phyloP scores from a whole-genome alignment of 1,140 invertebrate genomes.

The Philopotamus ludificatus region DNA sequence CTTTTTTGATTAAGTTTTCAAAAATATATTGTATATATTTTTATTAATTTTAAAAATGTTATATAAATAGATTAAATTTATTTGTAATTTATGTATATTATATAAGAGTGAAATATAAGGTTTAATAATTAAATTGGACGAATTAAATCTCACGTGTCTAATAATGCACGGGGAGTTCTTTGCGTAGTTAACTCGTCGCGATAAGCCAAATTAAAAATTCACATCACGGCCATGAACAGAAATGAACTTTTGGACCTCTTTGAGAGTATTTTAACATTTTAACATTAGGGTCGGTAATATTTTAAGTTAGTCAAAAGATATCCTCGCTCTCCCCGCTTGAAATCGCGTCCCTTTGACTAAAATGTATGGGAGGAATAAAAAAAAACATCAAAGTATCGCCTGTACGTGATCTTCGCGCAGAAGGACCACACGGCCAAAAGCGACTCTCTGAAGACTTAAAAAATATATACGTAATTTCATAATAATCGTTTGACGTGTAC shows the following conservation, averaged over 20 bases:
- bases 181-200: conserved; percentile 12
- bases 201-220: conserved; percentile 28
- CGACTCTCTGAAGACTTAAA: background rate
- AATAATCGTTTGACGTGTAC: conserved; percentile 22
- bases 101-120: too few relatives aligned
- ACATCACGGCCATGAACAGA: conserved; percentile 7
- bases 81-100: too few relatives aligned
- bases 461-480: conserved; percentile 12
- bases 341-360: conserved; percentile 26
- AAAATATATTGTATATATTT: too few relatives aligned
- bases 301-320: conserved; percentile 28
- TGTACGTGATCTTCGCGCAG: conserved; percentile 21
- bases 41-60: too few relatives aligned
- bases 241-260: conserved; percentile 13
- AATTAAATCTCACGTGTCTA: too few relatives aligned
- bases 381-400: conserved; percentile 29
- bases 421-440: conserved; percentile 5
- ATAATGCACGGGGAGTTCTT: too few relatives aligned
- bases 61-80: too few relatives aligned
- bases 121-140: too few relatives aligned
- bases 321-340: conserved; percentile 22
- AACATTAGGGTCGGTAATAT: conserved; percentile 25
- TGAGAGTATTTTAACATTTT: conserved; percentile 17
- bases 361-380: conserved; percentile 14
- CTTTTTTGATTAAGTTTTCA: too few relatives aligned